phyloP scores from a whole-genome alignment of 1,140 invertebrate species.

The Pogonomyrmex barbatus region DNA sequence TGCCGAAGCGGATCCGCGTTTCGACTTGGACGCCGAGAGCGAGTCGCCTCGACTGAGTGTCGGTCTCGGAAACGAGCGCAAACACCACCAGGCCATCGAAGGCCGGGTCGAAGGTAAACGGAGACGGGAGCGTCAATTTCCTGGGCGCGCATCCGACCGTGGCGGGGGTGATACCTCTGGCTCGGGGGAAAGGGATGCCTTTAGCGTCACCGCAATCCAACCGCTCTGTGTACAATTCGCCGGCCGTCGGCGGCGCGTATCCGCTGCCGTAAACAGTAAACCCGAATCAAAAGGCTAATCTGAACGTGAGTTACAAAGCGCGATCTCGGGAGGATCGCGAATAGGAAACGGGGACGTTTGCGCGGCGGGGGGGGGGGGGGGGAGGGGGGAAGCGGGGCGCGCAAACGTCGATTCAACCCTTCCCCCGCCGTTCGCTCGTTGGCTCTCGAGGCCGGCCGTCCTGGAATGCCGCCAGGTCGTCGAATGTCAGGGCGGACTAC shows the following conservation, averaged over 20 bases:
- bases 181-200: neutral
- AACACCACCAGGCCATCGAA: neutral
- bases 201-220: slow-evolving; percentile 4
- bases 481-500: slow-evolving; percentile 42
- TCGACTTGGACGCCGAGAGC: neutral
- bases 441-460: neutral
- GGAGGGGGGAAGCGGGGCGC: neutral
- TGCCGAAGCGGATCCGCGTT: neutral
- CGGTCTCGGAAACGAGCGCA: neutral
- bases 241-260: neutral
- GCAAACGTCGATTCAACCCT: neutral
- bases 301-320: slow-evolving; percentile 28
- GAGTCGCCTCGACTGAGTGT: neutral
- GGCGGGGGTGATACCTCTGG: neutral
- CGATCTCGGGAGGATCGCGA: neutral
- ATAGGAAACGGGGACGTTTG: neutral
- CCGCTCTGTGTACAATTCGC: neutral
- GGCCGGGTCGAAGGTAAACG: slow-evolving; percentile 4
- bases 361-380: neutral
- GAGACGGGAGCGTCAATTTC: slow-evolving; percentile 31
- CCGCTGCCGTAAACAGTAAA: neutral
- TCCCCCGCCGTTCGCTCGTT: neutral
- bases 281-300: slow-evolving; percentile 24
- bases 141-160: slow-evolving; percentile 1
- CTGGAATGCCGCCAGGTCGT: slow-evolving; percentile 26